phyloP scores from a whole-genome alignment of 2,888 invertebrate species.

The Polia nebulosa region DNA sequence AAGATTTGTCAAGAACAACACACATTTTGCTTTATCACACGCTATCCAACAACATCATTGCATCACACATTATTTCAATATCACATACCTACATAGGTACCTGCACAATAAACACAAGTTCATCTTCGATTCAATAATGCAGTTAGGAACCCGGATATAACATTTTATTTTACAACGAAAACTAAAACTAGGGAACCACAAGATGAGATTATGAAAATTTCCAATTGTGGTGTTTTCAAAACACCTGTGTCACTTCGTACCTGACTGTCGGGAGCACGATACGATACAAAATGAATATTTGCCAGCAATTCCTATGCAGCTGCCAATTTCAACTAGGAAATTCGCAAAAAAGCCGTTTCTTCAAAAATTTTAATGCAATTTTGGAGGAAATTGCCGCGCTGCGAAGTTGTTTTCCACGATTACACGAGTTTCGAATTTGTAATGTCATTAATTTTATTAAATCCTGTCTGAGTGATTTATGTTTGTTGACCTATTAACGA shows the following conservation, averaged over 20 bases:
- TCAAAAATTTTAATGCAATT: slow-evolving; percentile 27
- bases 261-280: slow-evolving; percentile 49
- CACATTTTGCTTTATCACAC: neutral
- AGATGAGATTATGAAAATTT: slow-evolving; percentile 67
- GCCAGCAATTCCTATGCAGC: slow-evolving; percentile 71
- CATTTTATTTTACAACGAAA: slow-evolving; percentile 4
- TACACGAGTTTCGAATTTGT: slow-evolving; percentile 24
- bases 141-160: neutral
- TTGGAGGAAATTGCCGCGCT: slow-evolving; percentile 17
- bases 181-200: slow-evolving; percentile 47
- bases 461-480: slow-evolving; percentile 27
- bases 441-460: slow-evolving; percentile 28
- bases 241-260: slow-evolving; percentile 67
- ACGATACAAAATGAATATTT: slow-evolving; percentile 72
- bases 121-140: neutral
- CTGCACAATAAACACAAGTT: neutral
- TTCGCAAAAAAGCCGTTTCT: slow-evolving; percentile 33
- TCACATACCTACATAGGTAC: neutral
- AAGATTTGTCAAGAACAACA: too few relatives aligned
- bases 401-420: slow-evolving; percentile 24
- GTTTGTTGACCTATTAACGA: slow-evolving; percentile 14
- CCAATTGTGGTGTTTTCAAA: slow-evolving; percentile 65
- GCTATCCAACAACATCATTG: neutral
- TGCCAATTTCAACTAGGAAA: slow-evolving; percentile 56
- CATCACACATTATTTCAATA: neutral